Percentiles rank a stretch among this genome's conserved stretches.
Evolutionary conservation across 2,113 vertebrate genomes (phyloP).

Genomic region (Junco hyemalis): DNA sequence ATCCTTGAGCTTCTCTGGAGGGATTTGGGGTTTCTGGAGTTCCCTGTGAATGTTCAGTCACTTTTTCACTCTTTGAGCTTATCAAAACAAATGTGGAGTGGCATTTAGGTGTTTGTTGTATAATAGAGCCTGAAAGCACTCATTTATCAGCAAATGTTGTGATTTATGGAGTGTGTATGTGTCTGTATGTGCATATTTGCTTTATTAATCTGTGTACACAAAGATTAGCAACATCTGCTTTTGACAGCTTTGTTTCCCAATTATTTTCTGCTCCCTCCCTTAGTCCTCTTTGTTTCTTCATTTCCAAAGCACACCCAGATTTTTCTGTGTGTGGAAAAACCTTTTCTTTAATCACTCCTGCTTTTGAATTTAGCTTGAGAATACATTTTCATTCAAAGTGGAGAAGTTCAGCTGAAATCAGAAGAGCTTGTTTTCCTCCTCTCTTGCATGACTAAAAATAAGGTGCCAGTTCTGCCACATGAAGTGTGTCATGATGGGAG

Average conservation of each 20-base stretch:
- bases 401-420: background rate
- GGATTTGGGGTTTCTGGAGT: background rate
- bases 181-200: background rate
- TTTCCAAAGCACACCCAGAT: background rate
- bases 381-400: background rate
- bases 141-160: background rate
- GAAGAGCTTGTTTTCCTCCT: background rate
- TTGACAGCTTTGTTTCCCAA: background rate
- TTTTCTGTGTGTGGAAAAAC: background rate
- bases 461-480: background rate
- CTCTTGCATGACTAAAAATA: background rate
- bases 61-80: background rate
- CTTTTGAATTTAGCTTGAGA: background rate
- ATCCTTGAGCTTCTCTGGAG: background rate
- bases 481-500: background rate
- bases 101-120: background rate
- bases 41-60: rapidly evolving
- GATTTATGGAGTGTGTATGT: background rate
- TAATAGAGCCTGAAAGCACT: background rate
- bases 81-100: background rate
- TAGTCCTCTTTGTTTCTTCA: background rate
- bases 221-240: background rate
- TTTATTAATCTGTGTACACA: background rate
- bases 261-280: background rate
- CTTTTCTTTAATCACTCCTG: background rate